phyloP scores from a whole-genome alignment of 2,113 vertebrate species.

The Raja brachyura region DNA sequence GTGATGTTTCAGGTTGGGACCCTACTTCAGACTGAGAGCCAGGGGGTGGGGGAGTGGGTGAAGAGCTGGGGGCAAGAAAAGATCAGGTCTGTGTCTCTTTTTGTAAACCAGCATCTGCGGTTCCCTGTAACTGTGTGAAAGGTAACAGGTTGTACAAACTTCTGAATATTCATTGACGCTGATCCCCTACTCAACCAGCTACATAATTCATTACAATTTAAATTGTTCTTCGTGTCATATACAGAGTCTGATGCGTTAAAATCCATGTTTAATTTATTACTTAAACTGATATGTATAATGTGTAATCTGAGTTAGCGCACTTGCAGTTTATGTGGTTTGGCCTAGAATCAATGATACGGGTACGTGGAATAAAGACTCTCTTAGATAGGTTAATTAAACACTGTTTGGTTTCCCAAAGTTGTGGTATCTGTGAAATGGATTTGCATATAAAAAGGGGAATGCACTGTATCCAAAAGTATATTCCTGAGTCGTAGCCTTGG shows the following conservation, averaged over 20 bases:
- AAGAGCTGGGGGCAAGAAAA: too few relatives aligned
- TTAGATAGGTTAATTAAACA: background rate
- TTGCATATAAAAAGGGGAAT: background rate
- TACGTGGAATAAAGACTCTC: background rate
- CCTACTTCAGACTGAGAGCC: too few relatives aligned
- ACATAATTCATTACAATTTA: background rate
- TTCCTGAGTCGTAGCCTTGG: background rate
- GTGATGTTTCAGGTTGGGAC: too few relatives aligned
- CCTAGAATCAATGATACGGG: background rate
- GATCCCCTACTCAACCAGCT: background rate
- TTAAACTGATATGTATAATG: background rate
- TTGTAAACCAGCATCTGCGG: conserved; percentile 41
- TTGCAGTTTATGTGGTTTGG: background rate
- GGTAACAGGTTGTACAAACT: background rate
- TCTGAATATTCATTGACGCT: background rate
- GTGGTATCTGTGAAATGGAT: background rate
- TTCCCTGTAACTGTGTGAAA: conserved; percentile 65
- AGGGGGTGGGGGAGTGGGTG: too few relatives aligned
- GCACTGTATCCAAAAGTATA: background rate
- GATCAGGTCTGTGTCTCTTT: too few relatives aligned
- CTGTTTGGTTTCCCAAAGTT: background rate
- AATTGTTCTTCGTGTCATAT: background rate
- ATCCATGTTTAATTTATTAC: background rate
- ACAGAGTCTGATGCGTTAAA: background rate
- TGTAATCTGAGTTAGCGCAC: background rate